These are phyloP conservation scores for Columbina picui DNA, from an alignment of 2,113 vertebrate genomes.

Conservation along the genomic window DNA sequence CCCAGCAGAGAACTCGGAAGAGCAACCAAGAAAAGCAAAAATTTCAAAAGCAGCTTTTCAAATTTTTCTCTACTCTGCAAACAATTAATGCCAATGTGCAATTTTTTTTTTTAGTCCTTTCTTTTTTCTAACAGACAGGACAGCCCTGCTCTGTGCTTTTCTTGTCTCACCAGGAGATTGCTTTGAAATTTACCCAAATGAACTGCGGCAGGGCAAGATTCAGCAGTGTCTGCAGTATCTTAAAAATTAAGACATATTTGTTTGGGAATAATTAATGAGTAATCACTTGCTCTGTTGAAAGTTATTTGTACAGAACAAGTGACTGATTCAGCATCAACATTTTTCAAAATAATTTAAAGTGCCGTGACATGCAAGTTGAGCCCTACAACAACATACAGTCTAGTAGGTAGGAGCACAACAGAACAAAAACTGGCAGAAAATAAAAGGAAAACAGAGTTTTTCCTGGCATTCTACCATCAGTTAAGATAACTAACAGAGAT, in stretches of 20 bases:
- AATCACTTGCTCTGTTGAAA: background rate
- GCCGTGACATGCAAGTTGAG: background rate
- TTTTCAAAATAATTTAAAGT: background rate
- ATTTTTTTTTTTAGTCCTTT: background rate
- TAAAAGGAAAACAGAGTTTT: background rate
- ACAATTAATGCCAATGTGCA: background rate
- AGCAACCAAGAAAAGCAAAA: background rate
- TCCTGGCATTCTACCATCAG: background rate
- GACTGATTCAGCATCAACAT: background rate
- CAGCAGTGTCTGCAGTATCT: background rate
- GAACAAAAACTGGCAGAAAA: background rate
- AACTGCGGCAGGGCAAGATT: background rate
- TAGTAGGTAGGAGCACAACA: accelerated
- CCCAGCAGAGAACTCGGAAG: accelerated
- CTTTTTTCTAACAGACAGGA: background rate
- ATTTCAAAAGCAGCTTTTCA: background rate
- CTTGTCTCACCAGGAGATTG: background rate
- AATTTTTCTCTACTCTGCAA: background rate
- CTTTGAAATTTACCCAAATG: background rate
- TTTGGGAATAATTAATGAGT: background rate
- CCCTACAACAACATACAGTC: background rate
- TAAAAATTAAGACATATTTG: background rate
- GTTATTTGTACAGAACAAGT: background rate
- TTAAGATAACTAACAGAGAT: background rate
- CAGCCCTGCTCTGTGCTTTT: background rate